phyloP scores from a whole-genome alignment of 2,888 invertebrate species.

The Yponomeuta sedellus region DNA sequence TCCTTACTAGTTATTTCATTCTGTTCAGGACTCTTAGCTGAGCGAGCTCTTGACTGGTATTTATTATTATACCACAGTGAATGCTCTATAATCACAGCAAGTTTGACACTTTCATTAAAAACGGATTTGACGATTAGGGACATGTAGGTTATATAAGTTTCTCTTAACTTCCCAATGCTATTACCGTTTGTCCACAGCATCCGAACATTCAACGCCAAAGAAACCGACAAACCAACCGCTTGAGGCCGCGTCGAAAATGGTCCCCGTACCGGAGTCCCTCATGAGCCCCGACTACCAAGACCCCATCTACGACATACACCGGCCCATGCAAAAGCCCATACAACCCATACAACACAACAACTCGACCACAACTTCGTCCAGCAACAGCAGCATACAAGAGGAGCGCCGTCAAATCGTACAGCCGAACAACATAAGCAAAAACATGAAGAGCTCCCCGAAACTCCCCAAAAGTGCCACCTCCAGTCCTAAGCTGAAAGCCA shows the following conservation, averaged over 20 bases:
- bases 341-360: slow-evolving; percentile 29
- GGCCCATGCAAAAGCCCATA: slow-evolving; percentile 46
- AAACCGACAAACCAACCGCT: slow-evolving; percentile 75
- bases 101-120: too few species aligned
- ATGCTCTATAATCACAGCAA: too few species aligned
- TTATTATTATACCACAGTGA: too few species aligned
- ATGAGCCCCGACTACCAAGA: slow-evolving; percentile 88
- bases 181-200: not conserved
- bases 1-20: too few species aligned
- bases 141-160: too few species aligned
- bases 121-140: too few species aligned
- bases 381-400: slow-evolving; percentile 55
- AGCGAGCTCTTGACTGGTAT: too few species aligned
- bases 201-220: slow-evolving; percentile 17
- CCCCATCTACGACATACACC: slow-evolving; percentile 66
- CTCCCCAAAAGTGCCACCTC: slow-evolving; percentile 65
- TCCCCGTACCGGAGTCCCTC: slow-evolving; percentile 90
- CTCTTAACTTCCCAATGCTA: too few species aligned
- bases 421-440: slow-evolving; percentile 36
- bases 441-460: slow-evolving; percentile 59
- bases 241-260: slow-evolving; percentile 89
- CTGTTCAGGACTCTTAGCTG: too few species aligned
- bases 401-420: slow-evolving; percentile 38
- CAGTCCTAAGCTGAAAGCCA: slow-evolving; percentile 61
- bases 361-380: slow-evolving; percentile 43